Base-by-base conservation (phyloP, 2,888 invertebrate species). In the Protonemura montana region DNA sequence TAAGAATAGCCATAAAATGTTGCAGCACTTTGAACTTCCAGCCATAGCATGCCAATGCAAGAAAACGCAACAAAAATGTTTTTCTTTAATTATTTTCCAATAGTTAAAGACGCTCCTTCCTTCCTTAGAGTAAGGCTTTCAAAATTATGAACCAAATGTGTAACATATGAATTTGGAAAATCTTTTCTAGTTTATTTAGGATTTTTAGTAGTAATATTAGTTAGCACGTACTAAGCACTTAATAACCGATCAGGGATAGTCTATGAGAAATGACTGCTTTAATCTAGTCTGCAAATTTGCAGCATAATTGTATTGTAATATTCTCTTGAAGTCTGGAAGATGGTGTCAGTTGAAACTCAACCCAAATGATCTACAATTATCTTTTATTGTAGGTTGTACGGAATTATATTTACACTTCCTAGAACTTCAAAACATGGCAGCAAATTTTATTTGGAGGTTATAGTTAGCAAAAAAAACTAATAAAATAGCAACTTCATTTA, bases 111-210 rank as follows among this genome's bases (percentile, higher is more conserved):
- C 21, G 59, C 86, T 86, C 85, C 87, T 88, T 88, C 87, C 88
- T 82, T 88, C 87, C 87, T 88, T 88, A 88, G 87, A 88, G 88
- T 88, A 88, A 88, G 88, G 88, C 87, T 87, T 87, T 87, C 77
- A 41, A 26, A 42, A 83, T 29, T 42, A 30, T 35, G 27, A 83
- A 28, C 27, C 83, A 83, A 83, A 83, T 16, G 13, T 21, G 59
- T 59, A 21, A 59, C 21, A 1, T 59, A 2, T 59, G 13, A 59
- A 59, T 59, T 59, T 59, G 7, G 59, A 13, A 59, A 59, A 21
- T 35, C 35, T 35, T 35, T 35, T 35, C 35, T 35, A 35, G 35
- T 35, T n/a, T 35, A 35, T 35, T 3, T 35, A 35, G 10, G 3
- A 35, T 35, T 6, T 6, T 3, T 35, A 35, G n/a, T n/a, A 35